A percentile compares a stretch with the other conserved stretches of the same genome.
Conservation (phyloP, 2,797 vertebrate genomes). For the Etheostoma perlongum region DNA sequence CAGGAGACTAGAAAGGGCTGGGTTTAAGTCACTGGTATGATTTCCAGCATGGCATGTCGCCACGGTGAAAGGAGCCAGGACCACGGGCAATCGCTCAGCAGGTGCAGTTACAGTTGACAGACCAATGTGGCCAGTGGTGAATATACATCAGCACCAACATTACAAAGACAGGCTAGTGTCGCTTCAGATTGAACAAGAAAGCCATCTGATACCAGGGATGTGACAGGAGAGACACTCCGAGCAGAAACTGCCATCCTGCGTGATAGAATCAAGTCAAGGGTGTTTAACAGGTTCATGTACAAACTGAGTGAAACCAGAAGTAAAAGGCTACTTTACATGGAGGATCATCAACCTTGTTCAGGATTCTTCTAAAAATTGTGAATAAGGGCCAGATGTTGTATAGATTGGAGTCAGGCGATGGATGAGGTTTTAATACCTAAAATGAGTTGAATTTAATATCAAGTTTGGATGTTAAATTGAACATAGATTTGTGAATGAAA, state of each 20-base stretch:
- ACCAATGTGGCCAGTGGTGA: constrained; percentile 7
- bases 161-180: not conserved
- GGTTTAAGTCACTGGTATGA: not conserved
- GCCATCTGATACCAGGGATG: not conserved
- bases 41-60: not conserved
- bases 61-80: not conserved
- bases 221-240: constrained; percentile 1
- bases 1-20: not conserved
- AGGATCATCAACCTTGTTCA: too few species aligned
- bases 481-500: too few species aligned
- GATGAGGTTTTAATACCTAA: too few species aligned
- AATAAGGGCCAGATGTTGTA: too few species aligned
- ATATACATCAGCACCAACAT: not conserved
- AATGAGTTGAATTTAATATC: too few species aligned
- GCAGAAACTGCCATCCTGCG: not conserved
- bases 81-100: not conserved
- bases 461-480: too few species aligned
- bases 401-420: too few species aligned
- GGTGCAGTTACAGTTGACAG: constrained; percentile 1
- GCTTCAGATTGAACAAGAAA: constrained; percentile 8
- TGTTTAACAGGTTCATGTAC: not conserved
- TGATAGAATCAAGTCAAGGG: not conserved
- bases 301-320: not conserved
- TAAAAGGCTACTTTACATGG: too few species aligned
- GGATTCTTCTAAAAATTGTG: too few species aligned